These are phyloP conservation scores for Umimayanthus kanabou DNA, from an alignment of 92 coral and sea anemone genomes.

Conservation along the genomic window DNA sequence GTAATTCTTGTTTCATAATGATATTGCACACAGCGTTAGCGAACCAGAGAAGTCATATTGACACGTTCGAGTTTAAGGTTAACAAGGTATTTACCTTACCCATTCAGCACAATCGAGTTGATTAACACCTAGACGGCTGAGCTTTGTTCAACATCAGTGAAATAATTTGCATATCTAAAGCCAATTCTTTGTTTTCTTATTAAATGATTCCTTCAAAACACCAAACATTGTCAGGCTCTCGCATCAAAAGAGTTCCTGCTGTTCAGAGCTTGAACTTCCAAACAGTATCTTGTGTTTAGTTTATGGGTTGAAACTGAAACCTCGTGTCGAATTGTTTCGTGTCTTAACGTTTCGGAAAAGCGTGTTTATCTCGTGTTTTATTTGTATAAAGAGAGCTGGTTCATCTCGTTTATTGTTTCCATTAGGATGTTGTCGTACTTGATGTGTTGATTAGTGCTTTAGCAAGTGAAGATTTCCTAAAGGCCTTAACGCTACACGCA, in stretches of 20 bases:
- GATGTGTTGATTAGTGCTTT: background rate
- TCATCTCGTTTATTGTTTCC: background rate
- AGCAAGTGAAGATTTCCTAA: background rate
- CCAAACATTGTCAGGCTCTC: background rate
- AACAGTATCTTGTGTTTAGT: background rate
- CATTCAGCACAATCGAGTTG: conserved; percentile 31
- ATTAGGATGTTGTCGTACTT: background rate
- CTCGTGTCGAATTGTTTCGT: background rate
- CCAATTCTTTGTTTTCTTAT: conserved; percentile 16
- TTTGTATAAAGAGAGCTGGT: conserved; percentile 1
- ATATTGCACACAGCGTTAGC: background rate
- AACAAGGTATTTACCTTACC: conserved; percentile 24
- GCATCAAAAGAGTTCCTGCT: conserved; percentile 14
- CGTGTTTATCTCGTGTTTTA: conserved; percentile 11
- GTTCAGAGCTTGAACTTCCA: background rate
- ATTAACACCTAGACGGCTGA: conserved; percentile 29
- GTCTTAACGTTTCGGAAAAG: background rate
- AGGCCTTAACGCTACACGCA: background rate
- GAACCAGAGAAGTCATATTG: background rate
- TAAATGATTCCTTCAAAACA: conserved; percentile 18
- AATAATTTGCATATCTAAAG: conserved; percentile 42
- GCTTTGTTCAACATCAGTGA: conserved; percentile 21
- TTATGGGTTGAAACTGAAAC: background rate
- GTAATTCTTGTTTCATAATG: background rate
- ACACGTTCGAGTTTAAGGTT: background rate